These are phyloP conservation scores for Ctenomys sociabilis DNA, from an alignment of 2,113 vertebrate species.

Conservation along the genomic window DNA sequence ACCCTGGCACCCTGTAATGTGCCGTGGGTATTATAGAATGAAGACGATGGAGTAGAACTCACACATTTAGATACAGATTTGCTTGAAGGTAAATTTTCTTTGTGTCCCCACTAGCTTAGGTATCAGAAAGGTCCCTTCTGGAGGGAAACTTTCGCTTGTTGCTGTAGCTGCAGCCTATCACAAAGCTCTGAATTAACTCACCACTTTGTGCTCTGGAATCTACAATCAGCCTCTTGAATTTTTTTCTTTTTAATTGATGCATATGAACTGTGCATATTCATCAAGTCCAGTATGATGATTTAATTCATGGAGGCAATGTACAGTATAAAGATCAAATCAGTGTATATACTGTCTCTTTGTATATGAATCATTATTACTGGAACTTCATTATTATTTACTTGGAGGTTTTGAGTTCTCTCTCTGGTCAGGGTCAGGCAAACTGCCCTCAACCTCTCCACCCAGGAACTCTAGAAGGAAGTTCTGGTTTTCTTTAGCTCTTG, in stretches of 20 bases:
- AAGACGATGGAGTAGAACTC: background rate
- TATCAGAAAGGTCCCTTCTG: background rate
- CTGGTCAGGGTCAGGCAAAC: background rate
- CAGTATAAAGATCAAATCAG: background rate
- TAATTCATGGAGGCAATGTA: too few relatives aligned
- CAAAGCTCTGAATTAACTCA: background rate
- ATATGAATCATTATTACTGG: background rate
- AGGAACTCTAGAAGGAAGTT: background rate
- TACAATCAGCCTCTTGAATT: background rate
- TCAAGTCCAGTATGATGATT: background rate
- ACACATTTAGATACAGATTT: background rate
- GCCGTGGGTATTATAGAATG: background rate
- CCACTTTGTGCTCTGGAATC: background rate
- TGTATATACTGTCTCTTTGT: background rate
- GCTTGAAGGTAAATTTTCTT: conserved; percentile 3
- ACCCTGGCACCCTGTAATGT: conserved; percentile 4
- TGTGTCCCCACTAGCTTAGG: background rate
- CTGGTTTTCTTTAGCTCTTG: background rate
- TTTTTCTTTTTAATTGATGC: background rate
- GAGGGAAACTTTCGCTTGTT: background rate
- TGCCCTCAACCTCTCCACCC: background rate
- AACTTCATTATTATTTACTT: background rate
- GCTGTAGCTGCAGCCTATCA: background rate
- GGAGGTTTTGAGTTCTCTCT: background rate
- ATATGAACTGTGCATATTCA: background rate